These are phyloP conservation scores for Oreotrochilus melanogaster DNA, from an alignment of 2,113 vertebrate genomes.

Conservation along the genomic window DNA sequence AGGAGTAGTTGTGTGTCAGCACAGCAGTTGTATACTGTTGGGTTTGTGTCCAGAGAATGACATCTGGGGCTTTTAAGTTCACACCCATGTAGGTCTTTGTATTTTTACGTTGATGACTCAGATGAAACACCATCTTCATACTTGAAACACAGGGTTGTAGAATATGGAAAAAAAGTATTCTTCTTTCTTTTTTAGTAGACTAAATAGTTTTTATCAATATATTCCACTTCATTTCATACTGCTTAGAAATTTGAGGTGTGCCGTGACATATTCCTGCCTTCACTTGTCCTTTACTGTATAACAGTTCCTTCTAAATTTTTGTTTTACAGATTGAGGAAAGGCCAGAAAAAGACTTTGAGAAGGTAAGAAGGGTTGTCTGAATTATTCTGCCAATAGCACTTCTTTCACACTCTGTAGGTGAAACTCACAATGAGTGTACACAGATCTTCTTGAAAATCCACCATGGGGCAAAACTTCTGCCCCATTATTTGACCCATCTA, in stretches of 20 bases:
- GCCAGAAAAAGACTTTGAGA: constrained; percentile 84
- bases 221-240: neutral
- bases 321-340: constrained; percentile 80
- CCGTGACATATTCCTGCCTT: neutral
- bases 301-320: neutral
- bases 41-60: neutral
- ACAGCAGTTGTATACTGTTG: neutral
- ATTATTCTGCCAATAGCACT: neutral
- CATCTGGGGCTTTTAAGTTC: neutral
- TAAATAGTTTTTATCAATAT: neutral
- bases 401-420: neutral
- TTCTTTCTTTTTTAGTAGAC: neutral
- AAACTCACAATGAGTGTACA: neutral
- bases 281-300: neutral
- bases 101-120: neutral
- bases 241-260: neutral
- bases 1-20: neutral
- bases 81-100: neutral
- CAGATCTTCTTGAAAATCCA: neutral
- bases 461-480: neutral
- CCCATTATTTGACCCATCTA: neutral
- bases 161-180: neutral
- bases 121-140: neutral
- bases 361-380: constrained; percentile 68
- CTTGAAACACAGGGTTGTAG: neutral